phyloP scores from a whole-genome alignment of 2,888 invertebrate species.

The Eledona agricola region DNA sequence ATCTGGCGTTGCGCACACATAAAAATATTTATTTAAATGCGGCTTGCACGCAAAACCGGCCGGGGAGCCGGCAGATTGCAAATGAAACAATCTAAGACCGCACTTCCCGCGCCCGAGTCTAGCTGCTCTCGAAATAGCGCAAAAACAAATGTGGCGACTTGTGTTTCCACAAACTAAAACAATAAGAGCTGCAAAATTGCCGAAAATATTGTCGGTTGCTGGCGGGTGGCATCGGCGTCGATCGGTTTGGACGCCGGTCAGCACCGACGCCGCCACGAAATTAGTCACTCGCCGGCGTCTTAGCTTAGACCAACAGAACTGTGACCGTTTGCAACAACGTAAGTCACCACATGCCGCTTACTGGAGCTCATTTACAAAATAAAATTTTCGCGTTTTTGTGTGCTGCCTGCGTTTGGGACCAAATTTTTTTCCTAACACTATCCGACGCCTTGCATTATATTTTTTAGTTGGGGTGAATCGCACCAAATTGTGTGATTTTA shows the following conservation, averaged over 20 bases:
- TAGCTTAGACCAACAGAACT: slow-evolving; percentile 47
- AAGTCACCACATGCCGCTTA: slow-evolving; percentile 10
- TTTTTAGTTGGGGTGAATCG: slow-evolving; percentile 25
- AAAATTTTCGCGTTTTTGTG: neutral
- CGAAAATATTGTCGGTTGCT: slow-evolving; percentile 27
- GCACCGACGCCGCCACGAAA: slow-evolving; percentile 52
- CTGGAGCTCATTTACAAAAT: neutral
- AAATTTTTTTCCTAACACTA: neutral
- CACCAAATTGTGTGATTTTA: no score
- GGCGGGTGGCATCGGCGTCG: slow-evolving; percentile 42
- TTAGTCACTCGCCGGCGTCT: slow-evolving; percentile 58
- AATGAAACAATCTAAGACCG: no score
- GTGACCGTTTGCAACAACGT: slow-evolving; percentile 20
- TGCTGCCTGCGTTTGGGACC: neutral
- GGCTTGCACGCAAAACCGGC: no score
- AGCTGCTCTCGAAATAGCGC: slow-evolving; percentile 8
- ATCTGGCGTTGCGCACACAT: no score
- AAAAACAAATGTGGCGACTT: slow-evolving; percentile 13
- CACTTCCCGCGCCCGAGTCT: neutral
- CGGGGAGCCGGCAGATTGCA: no score
- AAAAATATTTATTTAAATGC: no score
- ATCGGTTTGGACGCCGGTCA: slow-evolving; percentile 50
- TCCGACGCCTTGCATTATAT: neutral
- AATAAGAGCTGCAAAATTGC: slow-evolving; percentile 29
- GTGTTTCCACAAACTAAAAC: slow-evolving; percentile 23